Evolutionary conservation across 2,888 invertebrate genomes (phyloP), one percentile per base, ranked within the genome.

Genomic region (Clusia tigrina): DNA sequence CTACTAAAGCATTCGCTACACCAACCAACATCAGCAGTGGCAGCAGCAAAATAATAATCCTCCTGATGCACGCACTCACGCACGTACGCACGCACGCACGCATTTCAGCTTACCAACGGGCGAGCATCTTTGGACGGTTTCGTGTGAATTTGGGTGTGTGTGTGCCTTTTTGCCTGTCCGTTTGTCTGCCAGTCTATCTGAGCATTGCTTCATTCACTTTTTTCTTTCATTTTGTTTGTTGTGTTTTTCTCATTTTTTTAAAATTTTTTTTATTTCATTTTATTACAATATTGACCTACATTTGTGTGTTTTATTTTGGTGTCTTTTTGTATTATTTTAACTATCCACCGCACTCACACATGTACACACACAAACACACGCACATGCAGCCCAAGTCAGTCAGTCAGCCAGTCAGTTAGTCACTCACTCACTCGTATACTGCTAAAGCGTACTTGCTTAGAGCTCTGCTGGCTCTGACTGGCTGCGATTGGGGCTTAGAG

Each of bases 231-330:
- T 71, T 52, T 55, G 64, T 59, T 61, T 55, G 57, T 58, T 61
- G 52, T 58, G 60, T 18, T 20, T 22, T 58, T 48, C 17, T 37
- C 20, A 15, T 37, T 46, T 51, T 32, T 58, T 15, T 26, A 32
- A 17, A 32, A 25, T 15, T 54, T 59, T 52, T 63, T 60, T 63
- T 66, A 64, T 71, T 77, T 74, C n/a, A n/a, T 65, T 74, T 74
- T 77, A 77, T 71, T 74, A 79, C 74, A 73, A 77, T 73, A 77
- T 78, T 79, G 78, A 79, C 78, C 78, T 70, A 79, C 73, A 78
- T 79, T 71, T 70, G 69, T 69, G 66, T 66, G 66, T 63, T 48
- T 48, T 48, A 48, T 48, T 48, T 42, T 18, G 18, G 48, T 48
- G 48, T 22, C 48, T 18, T 18, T 48, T 48, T 42, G 42, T 42